Evolutionary conservation across 2,113 vertebrate genomes (phyloP), one percentile per base, ranked within the genome.

Genomic region (Propithecus coquereli): DNA sequence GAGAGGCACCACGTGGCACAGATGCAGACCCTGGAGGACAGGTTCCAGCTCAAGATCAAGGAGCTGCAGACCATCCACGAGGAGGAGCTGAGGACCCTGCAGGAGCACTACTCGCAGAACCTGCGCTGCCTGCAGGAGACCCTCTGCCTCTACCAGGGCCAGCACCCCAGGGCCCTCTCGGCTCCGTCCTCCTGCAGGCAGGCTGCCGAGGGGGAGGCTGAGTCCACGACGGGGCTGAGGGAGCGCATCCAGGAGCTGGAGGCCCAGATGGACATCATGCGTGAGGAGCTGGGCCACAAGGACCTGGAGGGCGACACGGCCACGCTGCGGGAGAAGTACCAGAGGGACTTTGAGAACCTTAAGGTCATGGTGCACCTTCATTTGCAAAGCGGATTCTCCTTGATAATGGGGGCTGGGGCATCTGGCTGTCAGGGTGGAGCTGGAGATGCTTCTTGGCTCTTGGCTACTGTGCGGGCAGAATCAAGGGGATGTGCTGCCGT

Each of bases 331-430:
- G 99, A 99, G 97, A 99, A 99, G 98, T 99, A 99, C 99, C 99
- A 99, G 99, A 99, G 98, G 98, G 99, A 99, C 99, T 99, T 99
- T 98, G 99, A 99, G 97, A 99, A 99, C 98, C 98, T 99, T 90
- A 99, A 99, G 99, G 99, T 99, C 81, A 98, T 98, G 59, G 61
- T 68, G 85, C 1, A 59, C 30, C 0, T 96, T 98, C 97, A 84
- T 8, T 97, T 90, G 18, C 3, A 74, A 52, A 81, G 17, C 30
- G 25, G 20, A 13, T 83, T 94, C 89, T 87, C 52, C 96, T 96
- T 88, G 11, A 59, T 89, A 91, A 87, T 88, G 83, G 76, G 95
- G 82, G 79, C 6, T 22, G 22, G 95, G 84, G 74, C 27, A 14
- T 70, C 0, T 0, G 91, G 73, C 43, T 73, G 94, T 0, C 43